Evolutionary conservation across 2,797 vertebrate genomes (phyloP), one percentile per base, ranked within the genome.

Genomic region (Amphiprion clarkii): DNA sequence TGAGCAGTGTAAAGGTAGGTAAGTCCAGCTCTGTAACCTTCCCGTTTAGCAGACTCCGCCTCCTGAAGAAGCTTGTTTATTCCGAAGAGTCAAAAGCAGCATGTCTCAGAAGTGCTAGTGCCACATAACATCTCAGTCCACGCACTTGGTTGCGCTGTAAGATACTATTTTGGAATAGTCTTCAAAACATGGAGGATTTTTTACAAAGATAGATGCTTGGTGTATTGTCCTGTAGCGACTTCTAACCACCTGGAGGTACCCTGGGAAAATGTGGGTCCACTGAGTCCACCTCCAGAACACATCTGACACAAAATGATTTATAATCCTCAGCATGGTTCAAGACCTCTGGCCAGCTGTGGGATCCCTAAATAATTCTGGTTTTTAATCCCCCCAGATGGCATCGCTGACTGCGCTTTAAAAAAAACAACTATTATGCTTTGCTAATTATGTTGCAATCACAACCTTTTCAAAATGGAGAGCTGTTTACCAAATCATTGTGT

Each of bases 401-500:
- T 21, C 29, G 9, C 62, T 48, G 51, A 71, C 57, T 55, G 27
- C n/a, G 12, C 48, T 76, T 66, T 60, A 21, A 67, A 11, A 39
- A 39, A 39, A 33, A 7, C 66, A 66, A 62, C 39, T 0, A 14
- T 46, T 36, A 46, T 27, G 27, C 31, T 66, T 61, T 60, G 33
- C 52, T 46, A 40, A 51, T 49, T 49, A 31, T 59, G 10, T 33
- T 67, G 25, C 3, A 67, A 0, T 62, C 1, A 14, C 39, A 33
- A 17, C 8, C 59, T 64, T 72, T 70, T 74, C n/a, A 16, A 27
- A 53, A 68, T 16, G 5, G 29, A 42, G 9, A n/a, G 36, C 42
- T 71, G 53, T 81, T 80, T 67, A 40, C 62, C 54, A 23, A 53
- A 71, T 54, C n/a, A 55, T 9, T 53, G 56, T 42, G 21, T 67